A percentile compares a stretch with the other conserved stretches of the same genome.
These are phyloP conservation scores for Takifugu ocellatus DNA, from an alignment of 2,797 vertebrate species.

Conservation along the genomic window DNA sequence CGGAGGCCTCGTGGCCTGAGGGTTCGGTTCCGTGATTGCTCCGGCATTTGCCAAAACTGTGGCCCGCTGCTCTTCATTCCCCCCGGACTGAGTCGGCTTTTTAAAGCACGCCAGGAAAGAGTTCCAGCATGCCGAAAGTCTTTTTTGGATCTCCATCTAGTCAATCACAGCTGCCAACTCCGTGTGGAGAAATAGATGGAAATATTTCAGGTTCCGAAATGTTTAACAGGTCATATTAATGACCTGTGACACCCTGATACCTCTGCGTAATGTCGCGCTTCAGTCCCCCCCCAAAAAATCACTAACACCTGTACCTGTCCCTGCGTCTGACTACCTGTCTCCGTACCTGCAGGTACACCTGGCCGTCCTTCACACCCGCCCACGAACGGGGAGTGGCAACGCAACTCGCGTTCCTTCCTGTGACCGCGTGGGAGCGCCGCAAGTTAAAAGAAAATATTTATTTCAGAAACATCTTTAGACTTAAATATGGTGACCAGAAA, in stretches of 20 bases:
- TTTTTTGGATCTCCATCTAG: not conserved
- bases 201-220: too few relatives aligned
- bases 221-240: too few relatives aligned
- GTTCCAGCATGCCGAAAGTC: not conserved
- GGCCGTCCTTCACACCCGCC: not conserved
- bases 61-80: fast-evolving
- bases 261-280: too few relatives aligned
- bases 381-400: not conserved
- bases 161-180: not conserved
- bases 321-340: too few relatives aligned
- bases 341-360: not conserved
- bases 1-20: fast-evolving
- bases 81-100: constrained; percentile 6
- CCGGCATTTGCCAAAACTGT: not conserved
- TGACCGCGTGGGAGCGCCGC: too few relatives aligned
- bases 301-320: too few relatives aligned
- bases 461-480: too few relatives aligned
- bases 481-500: too few relatives aligned
- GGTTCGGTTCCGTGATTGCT: fast-evolving
- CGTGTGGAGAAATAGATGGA: not conserved
- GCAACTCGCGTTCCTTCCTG: not conserved
- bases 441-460: too few relatives aligned
- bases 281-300: too few relatives aligned
- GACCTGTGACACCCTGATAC: too few relatives aligned
- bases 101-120: constrained; percentile 36